Base-by-base conservation (phyloP, 2,797 vertebrate genomes). In the Botia kubotai region DNA sequence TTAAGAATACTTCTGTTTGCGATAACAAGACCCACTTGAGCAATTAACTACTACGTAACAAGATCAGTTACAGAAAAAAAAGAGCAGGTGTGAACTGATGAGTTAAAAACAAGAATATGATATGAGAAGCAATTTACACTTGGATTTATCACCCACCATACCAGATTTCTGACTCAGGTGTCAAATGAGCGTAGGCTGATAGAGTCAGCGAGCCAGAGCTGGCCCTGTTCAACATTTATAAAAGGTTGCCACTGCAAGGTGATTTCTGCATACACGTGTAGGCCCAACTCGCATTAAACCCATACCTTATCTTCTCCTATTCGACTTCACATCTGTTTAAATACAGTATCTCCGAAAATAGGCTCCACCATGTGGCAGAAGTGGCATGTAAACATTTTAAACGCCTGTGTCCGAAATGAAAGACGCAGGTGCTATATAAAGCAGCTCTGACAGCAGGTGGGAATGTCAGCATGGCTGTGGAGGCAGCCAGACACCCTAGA, bases 371-470 rank as follows among this genome's bases (percentile, higher is more conserved):
- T 29, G 21, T 62, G 69, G 60, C 65, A 75, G 13, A 75, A 57
- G 75, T 75, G 75, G 48, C 67, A 77, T 79, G 83, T 85, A 83
- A 87, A 83, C 65, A 77, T 75, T 77, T 58, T 0, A 43, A 79
- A 78, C 21, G 70, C 46, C 29, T 60, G 26, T 57, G 62, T 21
- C 52, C 52, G 46, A 70, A 67, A 79, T 80, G 52, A 83, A 69
- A 77, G 58, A 67, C 69, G 72, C 75, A 73, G 39, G 76, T 50
- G 67, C 79, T 87, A 86, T 84, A 83, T 79, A 84, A 85, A 82
- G 81, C 21, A 77, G 62, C 71, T 80, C 65, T 23, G 21, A 86
- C 81, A 93, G 90, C 91, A 93, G 91, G 91, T 94, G 93, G 83
- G 92, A 88, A 87, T 89, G 89, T 90, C 88, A 87, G 82, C 77